phyloP scores from a whole-genome alignment of 2,113 vertebrate species.

The Globicephala melas region DNA sequence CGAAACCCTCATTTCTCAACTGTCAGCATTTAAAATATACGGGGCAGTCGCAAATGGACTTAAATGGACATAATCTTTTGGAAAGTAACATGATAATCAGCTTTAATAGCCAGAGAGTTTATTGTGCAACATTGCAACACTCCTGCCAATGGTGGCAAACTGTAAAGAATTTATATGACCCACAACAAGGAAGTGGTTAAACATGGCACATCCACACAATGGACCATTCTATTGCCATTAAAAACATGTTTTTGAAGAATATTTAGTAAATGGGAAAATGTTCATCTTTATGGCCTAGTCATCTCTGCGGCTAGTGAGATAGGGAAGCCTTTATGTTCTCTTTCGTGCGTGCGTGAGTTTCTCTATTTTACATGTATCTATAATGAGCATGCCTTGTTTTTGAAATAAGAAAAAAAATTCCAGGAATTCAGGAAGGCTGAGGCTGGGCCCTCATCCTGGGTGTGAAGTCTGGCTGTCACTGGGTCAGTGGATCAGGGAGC shows the following conservation, averaged over 20 bases:
- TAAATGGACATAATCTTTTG: slow-evolving; percentile 17
- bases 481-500: background rate
- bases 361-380: slow-evolving; percentile 14
- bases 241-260: slow-evolving; percentile 37
- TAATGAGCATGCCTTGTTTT: background rate
- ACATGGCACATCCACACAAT: background rate
- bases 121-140: background rate
- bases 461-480: background rate
- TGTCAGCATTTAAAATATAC: slow-evolving; percentile 14
- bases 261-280: slow-evolving; percentile 16
- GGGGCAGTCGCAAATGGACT: background rate
- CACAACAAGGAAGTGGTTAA: background rate
- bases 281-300: background rate
- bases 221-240: background rate
- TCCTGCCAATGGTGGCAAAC: background rate
- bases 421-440: slow-evolving; percentile 44
- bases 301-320: background rate
- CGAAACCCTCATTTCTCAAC: slow-evolving; percentile 11
- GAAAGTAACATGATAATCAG: slow-evolving; percentile 42
- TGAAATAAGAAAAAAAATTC: slow-evolving; percentile 35
- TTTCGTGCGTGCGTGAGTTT: background rate
- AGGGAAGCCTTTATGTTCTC: background rate
- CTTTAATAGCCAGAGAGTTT: background rate
- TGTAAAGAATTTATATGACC: background rate
- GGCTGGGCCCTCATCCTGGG: background rate